Evolutionary conservation across 2,113 vertebrate genomes (phyloP), one percentile per base, ranked within the genome.

Genomic region (Puntigrus tetrazona): DNA sequence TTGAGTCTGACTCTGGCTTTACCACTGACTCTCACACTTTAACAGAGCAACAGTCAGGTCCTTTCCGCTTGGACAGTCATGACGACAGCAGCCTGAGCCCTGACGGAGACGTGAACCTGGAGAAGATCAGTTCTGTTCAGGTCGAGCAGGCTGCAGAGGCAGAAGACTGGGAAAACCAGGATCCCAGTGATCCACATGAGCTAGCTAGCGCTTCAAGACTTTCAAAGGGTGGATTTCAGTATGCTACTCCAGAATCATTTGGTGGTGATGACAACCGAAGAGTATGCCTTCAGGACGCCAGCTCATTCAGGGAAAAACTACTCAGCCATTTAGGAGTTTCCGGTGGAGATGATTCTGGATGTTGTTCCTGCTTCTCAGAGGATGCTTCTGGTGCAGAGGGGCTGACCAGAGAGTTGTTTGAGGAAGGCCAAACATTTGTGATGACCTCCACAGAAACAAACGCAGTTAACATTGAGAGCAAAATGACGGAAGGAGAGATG

Each of bases 281-380:
- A 81, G 50, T n/a, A 63, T 27, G 16, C 29, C 86, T 34, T 55
- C 82, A 6, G 34, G 13, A 29, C 4, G 65, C 22, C 2, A 1
- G 8, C 47, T 38, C 59, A 3, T 80, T 80, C 61, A 67, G 27
- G 41, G 20, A 70, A 27, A 80, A 50, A 70, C 10, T 73, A 38
- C 50, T 50, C 41, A 25, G 41, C 47, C 25, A 74, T 81, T 84
- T 78, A 29, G 11, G 22, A 8, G 70, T 36, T 31, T 77, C 38
- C 29, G 7, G 22, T 34, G 82, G 50, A 69, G 67, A 88, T 13
- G 87, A 84, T 67, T 88, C 85, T 31, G 85, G 84, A 34, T 84
- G 70, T 61, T 47, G 81, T 43, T 81, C 41, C n/a, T 72, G 70
- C 16, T 36, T 43, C 69, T 81, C 77, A 38, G 81, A 78, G 55